Evolutionary conservation across 2,888 invertebrate genomes (phyloP).

Genomic region (Eumacrocentrus americanus): DNA sequence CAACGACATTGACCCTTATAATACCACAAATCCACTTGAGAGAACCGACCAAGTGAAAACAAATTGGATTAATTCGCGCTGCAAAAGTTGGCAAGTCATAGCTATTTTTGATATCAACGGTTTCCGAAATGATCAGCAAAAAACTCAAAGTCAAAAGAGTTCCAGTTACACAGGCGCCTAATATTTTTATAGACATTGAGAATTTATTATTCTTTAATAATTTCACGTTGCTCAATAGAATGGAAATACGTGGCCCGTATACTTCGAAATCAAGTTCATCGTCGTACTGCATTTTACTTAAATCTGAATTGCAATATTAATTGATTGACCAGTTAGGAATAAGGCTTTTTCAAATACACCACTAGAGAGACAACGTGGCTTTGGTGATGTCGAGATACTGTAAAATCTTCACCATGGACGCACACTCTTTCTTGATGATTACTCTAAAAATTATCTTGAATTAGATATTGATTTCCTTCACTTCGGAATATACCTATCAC

Average conservation of each 20-base stretch:
- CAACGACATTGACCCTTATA: slow-evolving; percentile 30
- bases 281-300: background rate
- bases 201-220: slow-evolving; percentile 36
- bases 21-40: slow-evolving; percentile 44
- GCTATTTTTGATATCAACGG: slow-evolving; percentile 24
- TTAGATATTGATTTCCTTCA: too few species aligned
- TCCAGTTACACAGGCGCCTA: slow-evolving; percentile 20
- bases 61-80: slow-evolving; percentile 32
- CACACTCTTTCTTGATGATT: too few species aligned
- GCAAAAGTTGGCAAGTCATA: slow-evolving; percentile 34
- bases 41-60: slow-evolving; percentile 39
- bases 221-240: slow-evolving; percentile 31
- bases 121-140: slow-evolving; percentile 32
- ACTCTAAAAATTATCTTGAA: too few species aligned
- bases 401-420: too few species aligned
- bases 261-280: slow-evolving; percentile 19
- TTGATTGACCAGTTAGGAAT: too few species aligned
- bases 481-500: too few species aligned
- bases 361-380: too few species aligned
- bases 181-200: slow-evolving; percentile 23
- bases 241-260: slow-evolving; percentile 31
- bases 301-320: too few species aligned
- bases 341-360: too few species aligned
- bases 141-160: slow-evolving; percentile 28
- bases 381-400: too few species aligned